A percentile compares a stretch with the other conserved stretches of the same genome.
Evolutionary conservation across 2,797 vertebrate species (phyloP).

Genomic region (Threskiornis aethiopicus): DNA sequence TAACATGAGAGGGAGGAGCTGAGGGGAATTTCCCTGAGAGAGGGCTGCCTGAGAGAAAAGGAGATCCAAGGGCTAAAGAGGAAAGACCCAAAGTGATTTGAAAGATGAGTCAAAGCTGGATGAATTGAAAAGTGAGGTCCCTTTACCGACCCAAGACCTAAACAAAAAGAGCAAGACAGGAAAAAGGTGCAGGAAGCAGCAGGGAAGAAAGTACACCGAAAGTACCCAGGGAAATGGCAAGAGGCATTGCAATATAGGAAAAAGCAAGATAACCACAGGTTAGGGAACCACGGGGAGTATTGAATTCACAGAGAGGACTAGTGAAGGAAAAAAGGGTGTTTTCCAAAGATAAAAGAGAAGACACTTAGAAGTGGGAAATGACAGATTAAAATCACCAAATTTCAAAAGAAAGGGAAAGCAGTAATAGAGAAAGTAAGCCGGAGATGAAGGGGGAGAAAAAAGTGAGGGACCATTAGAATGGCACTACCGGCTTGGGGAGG

Average conservation of each 20-base stretch:
- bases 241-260: not conserved
- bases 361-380: not conserved
- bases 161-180: not conserved
- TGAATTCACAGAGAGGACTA: not conserved
- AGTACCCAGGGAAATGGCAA: not conserved
- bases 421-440: not conserved
- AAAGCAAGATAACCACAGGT: not conserved
- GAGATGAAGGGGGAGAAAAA: not conserved
- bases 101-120: not conserved
- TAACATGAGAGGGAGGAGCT: not conserved
- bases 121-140: not conserved
- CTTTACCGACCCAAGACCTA: not conserved
- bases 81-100: not conserved
- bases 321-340: not conserved
- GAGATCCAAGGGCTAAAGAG: not conserved
- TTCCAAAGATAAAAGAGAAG: not conserved
- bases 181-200: not conserved
- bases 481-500: not conserved
- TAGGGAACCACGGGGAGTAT: not conserved
- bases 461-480: not conserved
- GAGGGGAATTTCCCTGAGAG: not conserved
- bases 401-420: not conserved
- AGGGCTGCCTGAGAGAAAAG: not conserved
- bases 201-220: not conserved
- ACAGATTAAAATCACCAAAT: not conserved